Evolutionary conservation across 2,797 vertebrate species (phyloP).

Genomic region (Macropus fuliginosus): DNA sequence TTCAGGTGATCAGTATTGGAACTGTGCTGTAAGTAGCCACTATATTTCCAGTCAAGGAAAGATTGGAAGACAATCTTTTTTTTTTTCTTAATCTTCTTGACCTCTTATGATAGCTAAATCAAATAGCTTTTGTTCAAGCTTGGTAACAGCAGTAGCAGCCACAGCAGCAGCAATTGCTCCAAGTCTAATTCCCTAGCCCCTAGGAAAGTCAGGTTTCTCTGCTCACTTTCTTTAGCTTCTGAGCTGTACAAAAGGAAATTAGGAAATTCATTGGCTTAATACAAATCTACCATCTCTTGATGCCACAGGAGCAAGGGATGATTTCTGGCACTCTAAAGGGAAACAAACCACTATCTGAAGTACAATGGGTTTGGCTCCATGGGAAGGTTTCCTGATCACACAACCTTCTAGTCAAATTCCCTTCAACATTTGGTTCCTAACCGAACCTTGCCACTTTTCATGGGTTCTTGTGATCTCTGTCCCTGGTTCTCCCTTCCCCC

Average conservation of each 20-base stretch:
- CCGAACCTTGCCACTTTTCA: not conserved
- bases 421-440: not conserved
- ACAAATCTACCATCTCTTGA: not conserved
- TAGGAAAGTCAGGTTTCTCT: not conserved
- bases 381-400: not conserved
- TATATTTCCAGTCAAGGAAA: not conserved
- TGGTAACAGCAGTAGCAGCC: not conserved
- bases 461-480: not conserved
- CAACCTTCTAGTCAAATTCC: not conserved
- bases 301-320: not conserved
- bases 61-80: not conserved
- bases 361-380: not conserved
- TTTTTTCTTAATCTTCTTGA: not conserved
- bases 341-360: not conserved
- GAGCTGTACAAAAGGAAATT: not conserved
- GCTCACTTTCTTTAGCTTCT: not conserved
- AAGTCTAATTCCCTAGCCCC: not conserved
- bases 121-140: not conserved
- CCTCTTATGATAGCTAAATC: not conserved
- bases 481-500: not conserved
- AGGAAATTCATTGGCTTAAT: not conserved
- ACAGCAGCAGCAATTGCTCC: not conserved
- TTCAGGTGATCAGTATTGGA: not conserved
- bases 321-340: not conserved
- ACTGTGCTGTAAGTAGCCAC: not conserved